These are phyloP conservation scores for Hetaerina americana DNA, from an alignment of 1,140 invertebrate genomes.

Conservation along the genomic window DNA sequence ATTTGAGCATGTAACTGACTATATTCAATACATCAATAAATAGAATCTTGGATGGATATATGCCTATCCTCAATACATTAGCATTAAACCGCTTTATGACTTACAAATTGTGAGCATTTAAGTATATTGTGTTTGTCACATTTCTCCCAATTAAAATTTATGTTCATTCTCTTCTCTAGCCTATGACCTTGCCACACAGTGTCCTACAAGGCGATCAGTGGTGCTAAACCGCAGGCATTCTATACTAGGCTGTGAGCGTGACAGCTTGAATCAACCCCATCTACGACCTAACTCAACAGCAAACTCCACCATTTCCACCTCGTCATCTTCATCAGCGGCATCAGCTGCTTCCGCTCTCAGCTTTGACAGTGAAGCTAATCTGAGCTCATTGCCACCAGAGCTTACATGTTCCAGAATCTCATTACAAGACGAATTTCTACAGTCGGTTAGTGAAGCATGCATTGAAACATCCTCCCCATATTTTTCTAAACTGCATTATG, in stretches of 20 bases:
- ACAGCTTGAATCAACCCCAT: slow-evolving; percentile 34
- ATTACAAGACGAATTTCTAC: slow-evolving; percentile 49
- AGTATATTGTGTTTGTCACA: no score
- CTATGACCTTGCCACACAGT: slow-evolving; percentile 68
- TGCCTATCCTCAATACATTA: no score
- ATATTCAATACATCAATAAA: no score
- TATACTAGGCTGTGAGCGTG: slow-evolving; percentile 38
- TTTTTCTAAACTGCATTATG: no score
- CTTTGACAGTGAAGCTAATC: slow-evolving; percentile 10
- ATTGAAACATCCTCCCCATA: no score
- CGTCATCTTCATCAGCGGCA: neutral
- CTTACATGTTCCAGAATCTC: slow-evolving; percentile 48
- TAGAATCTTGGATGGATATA: no score
- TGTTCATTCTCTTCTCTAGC: slow-evolving; percentile 37
- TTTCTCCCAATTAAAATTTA: no score
- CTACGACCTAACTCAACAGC: slow-evolving; percentile 19
- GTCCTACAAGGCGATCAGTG: slow-evolving; percentile 49
- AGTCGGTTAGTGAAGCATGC: slow-evolving; percentile 28
- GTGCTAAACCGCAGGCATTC: slow-evolving; percentile 49
- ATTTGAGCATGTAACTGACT: no score
- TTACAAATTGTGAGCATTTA: no score
- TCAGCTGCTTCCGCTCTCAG: neutral
- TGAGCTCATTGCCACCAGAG: slow-evolving; percentile 25
- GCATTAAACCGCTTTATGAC: no score
- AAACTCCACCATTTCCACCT: neutral